Percentiles rank a stretch among this genome's conserved stretches.
These are phyloP conservation scores for Mustelus asterias DNA, from an alignment of 2,113 vertebrate species.

Conservation along the genomic window DNA sequence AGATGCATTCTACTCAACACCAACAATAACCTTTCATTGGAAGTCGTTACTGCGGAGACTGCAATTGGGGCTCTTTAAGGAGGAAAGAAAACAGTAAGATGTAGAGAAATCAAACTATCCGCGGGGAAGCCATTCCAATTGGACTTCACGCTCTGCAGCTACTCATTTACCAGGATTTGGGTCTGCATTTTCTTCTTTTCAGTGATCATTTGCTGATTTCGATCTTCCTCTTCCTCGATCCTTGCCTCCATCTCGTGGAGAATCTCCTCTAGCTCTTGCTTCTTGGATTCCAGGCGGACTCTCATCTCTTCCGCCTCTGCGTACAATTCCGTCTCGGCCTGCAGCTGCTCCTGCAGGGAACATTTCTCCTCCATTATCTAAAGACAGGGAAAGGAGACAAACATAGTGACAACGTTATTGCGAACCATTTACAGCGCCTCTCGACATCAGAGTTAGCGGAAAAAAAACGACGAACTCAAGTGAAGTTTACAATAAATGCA, in stretches of 20 bases:
- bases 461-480: background rate
- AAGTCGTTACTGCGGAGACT: background rate
- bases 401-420: background rate
- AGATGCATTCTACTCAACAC: background rate
- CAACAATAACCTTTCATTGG: background rate
- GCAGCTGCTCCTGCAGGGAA: conserved; percentile 74
- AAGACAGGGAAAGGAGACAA: background rate
- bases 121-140: no score
- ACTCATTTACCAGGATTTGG: conserved; percentile 71
- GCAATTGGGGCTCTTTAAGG: background rate
- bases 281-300: conserved; percentile 79
- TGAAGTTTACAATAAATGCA: background rate
- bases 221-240: conserved; percentile 87
- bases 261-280: conserved; percentile 89
- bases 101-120: background rate
- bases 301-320: conserved; percentile 85
- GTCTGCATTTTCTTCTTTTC: conserved; percentile 87
- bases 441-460: background rate
- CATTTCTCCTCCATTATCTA: conserved; percentile 78
- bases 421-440: background rate
- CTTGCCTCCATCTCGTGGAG: conserved; percentile 88
- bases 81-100: background rate
- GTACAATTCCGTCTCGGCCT: conserved; percentile 80
- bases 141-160: no score
- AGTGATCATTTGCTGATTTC: conserved; percentile 64